Base-by-base conservation (phyloP, 2,113 vertebrate genomes). In the Oryzias melastigma region DNA sequence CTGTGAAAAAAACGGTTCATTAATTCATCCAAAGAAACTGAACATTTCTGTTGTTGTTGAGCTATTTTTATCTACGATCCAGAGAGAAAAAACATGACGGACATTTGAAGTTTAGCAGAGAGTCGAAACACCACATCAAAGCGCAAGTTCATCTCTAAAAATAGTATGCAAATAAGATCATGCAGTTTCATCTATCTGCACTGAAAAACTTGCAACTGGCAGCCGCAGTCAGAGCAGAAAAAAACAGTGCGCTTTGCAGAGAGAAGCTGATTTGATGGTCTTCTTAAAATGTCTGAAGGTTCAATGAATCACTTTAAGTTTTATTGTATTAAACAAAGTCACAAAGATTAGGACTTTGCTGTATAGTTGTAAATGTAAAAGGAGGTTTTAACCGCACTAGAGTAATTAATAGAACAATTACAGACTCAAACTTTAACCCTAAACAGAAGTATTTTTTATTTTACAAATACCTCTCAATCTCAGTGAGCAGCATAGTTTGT, bases 151-250 rank as follows among this genome's bases (percentile, higher is more conserved):
- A 4, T 52, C 46, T 85, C 84, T 85, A 78, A 75, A 78, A 88
- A 81, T 77, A 84, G 73, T 49, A 81, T 78, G 81, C 64, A 84
- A 77, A 82, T 75, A 50, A 77, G 72, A 55, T 65, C 7, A 29
- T 43, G 66, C 42, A 35, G 74, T 73, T 73, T 46, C 62, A 51
- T 47, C 17, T 58, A 45, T 77, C 27, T 47, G 44, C 59, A 59
- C 18, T 66, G 65, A 61, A 60, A 55, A 29, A 49, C 40, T 55
- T 68, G 71, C 67, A 42, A 52, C 19, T 52, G 49, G 61, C 66
- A 61, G 52, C 12, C 22, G 8, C 45, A 27, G 27, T 48, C 47
- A 71, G 5, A 35, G 25, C 41, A 67, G 40, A 27, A 43, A 27
- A 65, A 61, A 35, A n/a, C 14, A 7, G 20, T 59, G 17, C 54